A percentile compares a stretch with the other conserved stretches of the same genome.
These are phyloP conservation scores for Anoplophora glabripennis DNA, from an alignment of 1,140 invertebrate genomes.

Conservation along the genomic window DNA sequence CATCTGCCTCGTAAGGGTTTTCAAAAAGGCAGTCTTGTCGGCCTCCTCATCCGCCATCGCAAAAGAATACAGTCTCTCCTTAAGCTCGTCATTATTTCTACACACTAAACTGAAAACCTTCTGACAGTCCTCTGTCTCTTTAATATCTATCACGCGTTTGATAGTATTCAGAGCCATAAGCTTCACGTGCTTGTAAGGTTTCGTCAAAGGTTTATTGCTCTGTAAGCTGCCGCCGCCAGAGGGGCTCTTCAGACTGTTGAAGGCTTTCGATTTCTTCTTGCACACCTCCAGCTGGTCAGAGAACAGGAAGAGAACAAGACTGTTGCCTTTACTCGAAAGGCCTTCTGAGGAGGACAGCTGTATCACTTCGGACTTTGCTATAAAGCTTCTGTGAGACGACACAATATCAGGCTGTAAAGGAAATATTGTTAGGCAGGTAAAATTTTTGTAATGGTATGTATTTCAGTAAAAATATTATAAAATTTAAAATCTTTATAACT, in stretches of 20 bases:
- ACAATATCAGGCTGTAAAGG: conserved; percentile 73
- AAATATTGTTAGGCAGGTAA: conserved; percentile 12
- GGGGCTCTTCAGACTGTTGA: conserved; percentile 68
- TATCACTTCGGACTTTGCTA: conserved; percentile 83
- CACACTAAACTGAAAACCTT: conserved; percentile 86
- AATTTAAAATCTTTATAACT: no score
- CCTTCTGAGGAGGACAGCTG: conserved; percentile 75
- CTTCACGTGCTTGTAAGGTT: conserved; percentile 88
- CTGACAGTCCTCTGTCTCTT: conserved; percentile 84
- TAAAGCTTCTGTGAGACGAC: conserved; percentile 86
- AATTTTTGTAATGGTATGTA: conserved; percentile 4
- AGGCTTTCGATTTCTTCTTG: conserved; percentile 79
- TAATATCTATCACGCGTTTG: conserved; percentile 86
- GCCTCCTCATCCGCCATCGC: conserved; percentile 66
- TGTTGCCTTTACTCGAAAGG: conserved; percentile 78
- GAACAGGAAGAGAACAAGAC: conserved; percentile 87
- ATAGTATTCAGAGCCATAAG: conserved; percentile 84
- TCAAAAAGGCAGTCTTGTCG: conserved; percentile 75
- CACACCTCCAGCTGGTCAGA: conserved; percentile 91
- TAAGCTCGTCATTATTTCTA: conserved; percentile 71
- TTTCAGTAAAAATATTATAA: not conserved
- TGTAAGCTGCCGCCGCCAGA: conserved; percentile 14
- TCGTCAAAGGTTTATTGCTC: conserved; percentile 45
- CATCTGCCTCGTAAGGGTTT: conserved; percentile 81
- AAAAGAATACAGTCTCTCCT: conserved; percentile 86